Percentiles rank a stretch among this genome's conserved stretches.
Conservation (phyloP, 2,888 invertebrate genomes). For the Temnothorax unifasciatus region DNA sequence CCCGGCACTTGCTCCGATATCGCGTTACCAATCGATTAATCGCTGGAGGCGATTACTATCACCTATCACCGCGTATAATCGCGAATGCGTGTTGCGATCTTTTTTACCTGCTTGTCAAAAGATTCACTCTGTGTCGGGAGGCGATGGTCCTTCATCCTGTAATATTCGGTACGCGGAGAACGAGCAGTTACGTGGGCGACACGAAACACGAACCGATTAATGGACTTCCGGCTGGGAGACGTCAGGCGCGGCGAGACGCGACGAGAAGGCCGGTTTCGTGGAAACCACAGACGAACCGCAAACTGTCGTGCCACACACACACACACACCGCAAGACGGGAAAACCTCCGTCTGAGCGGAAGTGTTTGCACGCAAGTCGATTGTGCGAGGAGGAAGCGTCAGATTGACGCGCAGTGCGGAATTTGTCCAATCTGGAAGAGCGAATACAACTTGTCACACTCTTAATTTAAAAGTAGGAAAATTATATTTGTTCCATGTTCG, state of each 20-base stretch:
- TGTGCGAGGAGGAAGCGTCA: background rate
- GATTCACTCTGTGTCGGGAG: background rate
- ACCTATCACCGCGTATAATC: background rate
- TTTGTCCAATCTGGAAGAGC: background rate
- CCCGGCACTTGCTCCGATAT: background rate
- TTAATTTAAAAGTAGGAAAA: background rate
- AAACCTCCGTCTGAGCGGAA: constrained; percentile 27
- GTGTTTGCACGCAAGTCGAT: constrained; percentile 13
- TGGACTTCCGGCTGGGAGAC: constrained; percentile 63
- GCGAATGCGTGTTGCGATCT: background rate
- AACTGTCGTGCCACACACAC: constrained; percentile 17
- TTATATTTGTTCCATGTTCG: background rate
- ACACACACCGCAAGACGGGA: constrained; percentile 12
- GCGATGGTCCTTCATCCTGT: background rate
- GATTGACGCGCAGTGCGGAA: background rate
- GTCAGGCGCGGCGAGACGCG: constrained; percentile 58
- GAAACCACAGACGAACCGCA: constrained; percentile 33
- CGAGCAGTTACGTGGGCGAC: constrained; percentile 35
- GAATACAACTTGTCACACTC: background rate
- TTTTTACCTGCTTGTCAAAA: background rate
- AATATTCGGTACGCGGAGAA: constrained; percentile 13
- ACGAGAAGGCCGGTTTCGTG: constrained; percentile 37
- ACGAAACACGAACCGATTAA: constrained; percentile 72
- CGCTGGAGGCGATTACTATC: background rate
- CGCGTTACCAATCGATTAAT: background rate